Evolutionary conservation across 2,113 vertebrate species (phyloP), one percentile per base, ranked within the genome.

Genomic region (Cynocephalus volans): DNA sequence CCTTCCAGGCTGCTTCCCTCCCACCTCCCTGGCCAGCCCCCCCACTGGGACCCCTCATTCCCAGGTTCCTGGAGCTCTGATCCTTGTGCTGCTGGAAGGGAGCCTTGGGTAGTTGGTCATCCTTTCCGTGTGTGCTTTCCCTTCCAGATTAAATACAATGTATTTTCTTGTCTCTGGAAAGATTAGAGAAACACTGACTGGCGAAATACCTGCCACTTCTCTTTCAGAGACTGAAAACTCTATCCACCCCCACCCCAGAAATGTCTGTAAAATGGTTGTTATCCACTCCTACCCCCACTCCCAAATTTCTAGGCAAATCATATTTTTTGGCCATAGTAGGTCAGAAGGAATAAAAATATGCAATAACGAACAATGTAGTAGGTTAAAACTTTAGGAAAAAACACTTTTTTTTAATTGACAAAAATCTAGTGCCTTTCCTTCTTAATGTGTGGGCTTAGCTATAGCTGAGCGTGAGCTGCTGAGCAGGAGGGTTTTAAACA

Each of bases 181-280:
- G 26, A 23, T 17, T 79, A 41, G 19, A 45, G n/a, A 33, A 72
- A 0, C 24, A 36, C n/a, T 64, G 23, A 23, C 17, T 56, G 12
- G 19, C n/a, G 13, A 54, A 8, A 19, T 17, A 5, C 21, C 8
- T 48, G 6, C 21, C 48, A 48, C 11, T 24, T 65, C 41, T 5
- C 8, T 77, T 41, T 41, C 41, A 33, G n/a, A 28, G 7, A 3
- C 23, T 45, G 56, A 70, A 5, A 48, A 26, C 8, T 14, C 7
- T 2, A 15, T 3, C 1, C 19, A 54, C 1, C 19, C 10, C 8
- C 11, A 62, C 1, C 2, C 4, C 45, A 19, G 11, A 72, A 45
- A 72, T 8, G 5, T 69, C 62, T 73, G 19, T 54, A 9, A 62
- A 10, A 33, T 6, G 21, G 41, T 41, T 41, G 41, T 41, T 41